phyloP scores from a whole-genome alignment of 2,797 vertebrate species.

The Craterocephalus amniculus region DNA sequence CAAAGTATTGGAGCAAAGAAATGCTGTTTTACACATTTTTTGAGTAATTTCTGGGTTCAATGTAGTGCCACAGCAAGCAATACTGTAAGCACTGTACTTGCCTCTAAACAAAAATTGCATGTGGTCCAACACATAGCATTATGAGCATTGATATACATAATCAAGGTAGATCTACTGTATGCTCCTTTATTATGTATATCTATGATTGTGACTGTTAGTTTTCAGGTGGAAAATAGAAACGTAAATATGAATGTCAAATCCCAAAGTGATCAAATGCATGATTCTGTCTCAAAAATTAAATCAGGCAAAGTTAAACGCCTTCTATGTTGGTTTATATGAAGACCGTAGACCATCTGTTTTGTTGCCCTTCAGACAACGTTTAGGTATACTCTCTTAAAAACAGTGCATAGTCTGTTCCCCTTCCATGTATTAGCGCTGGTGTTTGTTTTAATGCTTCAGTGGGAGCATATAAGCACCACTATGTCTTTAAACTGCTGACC shows the following conservation, averaged over 20 bases:
- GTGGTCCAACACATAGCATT: not conserved
- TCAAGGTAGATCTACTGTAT: no score
- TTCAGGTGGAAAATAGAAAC: not conserved
- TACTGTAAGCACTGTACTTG: no score
- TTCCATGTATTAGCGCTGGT: not conserved
- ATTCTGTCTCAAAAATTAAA: not conserved
- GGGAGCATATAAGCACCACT: not conserved
- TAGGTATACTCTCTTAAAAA: not conserved
- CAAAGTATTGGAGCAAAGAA: not conserved
- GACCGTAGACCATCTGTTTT: not conserved
- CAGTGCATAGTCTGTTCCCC: not conserved
- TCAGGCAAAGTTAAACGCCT: not conserved
- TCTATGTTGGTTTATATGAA: not conserved
- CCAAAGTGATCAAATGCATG: not conserved
- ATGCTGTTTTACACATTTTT: not conserved
- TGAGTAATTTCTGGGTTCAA: not conserved
- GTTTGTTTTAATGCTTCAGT: not conserved
- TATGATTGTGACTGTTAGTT: no score
- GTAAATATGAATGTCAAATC: not conserved
- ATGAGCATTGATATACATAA: no score
- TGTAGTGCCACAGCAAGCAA: not conserved
- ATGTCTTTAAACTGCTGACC: constrained; percentile 1
- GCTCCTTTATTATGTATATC: no score
- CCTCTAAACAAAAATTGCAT: no score
- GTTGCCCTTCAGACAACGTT: not conserved